These are phyloP conservation scores for Pocillopora verrucosa DNA, from an alignment of 64 coral and sea anemone species.

Conservation along the genomic window DNA sequence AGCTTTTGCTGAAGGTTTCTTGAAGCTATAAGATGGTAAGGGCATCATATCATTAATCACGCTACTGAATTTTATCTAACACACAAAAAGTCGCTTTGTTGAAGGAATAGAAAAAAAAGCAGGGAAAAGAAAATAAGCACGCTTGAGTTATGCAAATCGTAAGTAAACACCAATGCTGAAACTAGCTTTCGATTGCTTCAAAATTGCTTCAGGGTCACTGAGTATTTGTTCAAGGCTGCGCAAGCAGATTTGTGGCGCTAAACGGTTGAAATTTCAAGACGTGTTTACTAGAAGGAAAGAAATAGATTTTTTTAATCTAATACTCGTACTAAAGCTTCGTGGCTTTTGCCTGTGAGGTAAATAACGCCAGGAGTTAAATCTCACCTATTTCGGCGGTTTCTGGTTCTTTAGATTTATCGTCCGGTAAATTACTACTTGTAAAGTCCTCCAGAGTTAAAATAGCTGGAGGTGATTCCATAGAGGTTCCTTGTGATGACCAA, in stretches of 20 bases:
- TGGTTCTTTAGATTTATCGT: not conserved
- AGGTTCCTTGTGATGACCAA: conserved; percentile 9
- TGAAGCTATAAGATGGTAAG: conserved; percentile 15
- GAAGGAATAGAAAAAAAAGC: conserved; percentile 1
- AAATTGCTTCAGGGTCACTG: conserved; percentile 6
- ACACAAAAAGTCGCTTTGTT: not conserved
- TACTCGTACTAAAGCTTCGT: conserved; percentile 11
- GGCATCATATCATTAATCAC: not conserved
- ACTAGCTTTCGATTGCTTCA: conserved; percentile 34
- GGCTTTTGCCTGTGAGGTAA: not conserved
- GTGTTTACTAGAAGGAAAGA: conserved; percentile 16
- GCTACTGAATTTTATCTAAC: not conserved
- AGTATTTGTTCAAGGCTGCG: conserved; percentile 12
- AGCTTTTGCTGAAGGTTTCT: conserved; percentile 67
- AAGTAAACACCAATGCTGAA: conserved; percentile 29
- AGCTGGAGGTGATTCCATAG: not conserved
- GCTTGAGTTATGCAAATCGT: conserved; percentile 37
- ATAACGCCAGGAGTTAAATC: not conserved
- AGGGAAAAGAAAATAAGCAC: not conserved
- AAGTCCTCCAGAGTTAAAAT: conserved; percentile 62
- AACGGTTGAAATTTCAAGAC: conserved; percentile 1
- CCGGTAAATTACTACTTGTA: conserved; percentile 50
- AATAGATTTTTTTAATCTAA: conserved; percentile 21
- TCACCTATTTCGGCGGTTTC: conserved; percentile 34
- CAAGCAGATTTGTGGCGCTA: not conserved